These are phyloP conservation scores for Cydia amplana DNA, from an alignment of 1,140 invertebrate genomes.

Conservation along the genomic window DNA sequence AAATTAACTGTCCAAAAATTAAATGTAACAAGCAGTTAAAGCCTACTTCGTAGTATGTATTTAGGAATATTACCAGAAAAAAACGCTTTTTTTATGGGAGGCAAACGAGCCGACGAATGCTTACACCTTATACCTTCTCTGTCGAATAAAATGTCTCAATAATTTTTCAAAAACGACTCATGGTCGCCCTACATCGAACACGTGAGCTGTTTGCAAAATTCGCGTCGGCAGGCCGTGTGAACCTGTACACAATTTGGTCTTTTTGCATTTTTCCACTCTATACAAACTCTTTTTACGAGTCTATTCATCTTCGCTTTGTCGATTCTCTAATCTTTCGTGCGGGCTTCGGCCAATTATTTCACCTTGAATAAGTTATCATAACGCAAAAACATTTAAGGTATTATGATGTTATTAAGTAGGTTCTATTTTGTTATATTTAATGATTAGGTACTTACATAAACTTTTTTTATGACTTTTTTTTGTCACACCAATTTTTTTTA, in stretches of 20 bases:
- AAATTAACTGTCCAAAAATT: too few relatives aligned
- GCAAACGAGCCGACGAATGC: too few relatives aligned
- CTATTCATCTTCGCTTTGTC: constrained; percentile 21
- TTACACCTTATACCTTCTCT: neutral
- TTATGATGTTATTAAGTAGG: neutral
- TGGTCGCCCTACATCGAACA: constrained; percentile 54
- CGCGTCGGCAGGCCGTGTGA: constrained; percentile 59
- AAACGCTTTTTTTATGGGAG: too few relatives aligned
- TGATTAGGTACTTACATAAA: neutral
- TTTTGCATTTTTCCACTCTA: constrained; percentile 52
- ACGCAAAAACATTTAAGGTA: constrained; percentile 16
- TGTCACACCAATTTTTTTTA: too few relatives aligned
- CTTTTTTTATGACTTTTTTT: too few relatives aligned
- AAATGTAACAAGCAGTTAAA: too few relatives aligned
- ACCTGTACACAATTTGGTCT: constrained; percentile 50
- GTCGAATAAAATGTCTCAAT: neutral
- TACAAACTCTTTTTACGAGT: constrained; percentile 45
- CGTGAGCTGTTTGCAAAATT: constrained; percentile 70
- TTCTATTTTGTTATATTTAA: neutral
- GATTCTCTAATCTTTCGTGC: constrained; percentile 22
- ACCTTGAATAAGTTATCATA: constrained; percentile 19
- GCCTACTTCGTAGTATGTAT: too few relatives aligned
- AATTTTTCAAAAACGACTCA: neutral
- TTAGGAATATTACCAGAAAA: too few relatives aligned
- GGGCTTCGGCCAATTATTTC: constrained; percentile 17